These are phyloP conservation scores for Pelodiscus sinensis DNA, from an alignment of 2,113 vertebrate genomes.

Conservation along the genomic window DNA sequence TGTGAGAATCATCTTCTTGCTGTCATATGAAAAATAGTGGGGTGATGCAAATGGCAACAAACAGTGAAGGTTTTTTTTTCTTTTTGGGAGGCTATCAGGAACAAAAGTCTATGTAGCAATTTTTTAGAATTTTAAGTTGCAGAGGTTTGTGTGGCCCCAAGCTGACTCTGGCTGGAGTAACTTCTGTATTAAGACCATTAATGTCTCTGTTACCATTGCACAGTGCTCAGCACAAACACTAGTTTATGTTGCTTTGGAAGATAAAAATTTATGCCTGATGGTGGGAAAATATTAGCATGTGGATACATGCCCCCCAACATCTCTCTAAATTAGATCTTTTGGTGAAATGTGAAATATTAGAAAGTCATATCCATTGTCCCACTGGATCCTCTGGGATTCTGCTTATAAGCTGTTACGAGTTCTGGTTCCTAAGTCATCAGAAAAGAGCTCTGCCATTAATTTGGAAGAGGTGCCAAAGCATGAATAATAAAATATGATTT, in stretches of 20 bases:
- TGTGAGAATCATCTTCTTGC: not conserved
- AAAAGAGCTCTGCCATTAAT: not conserved
- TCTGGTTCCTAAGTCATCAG: not conserved
- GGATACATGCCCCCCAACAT: not conserved
- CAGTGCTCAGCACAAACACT: not conserved
- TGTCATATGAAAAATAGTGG: not conserved
- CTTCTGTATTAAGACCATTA: not conserved
- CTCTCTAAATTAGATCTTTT: not conserved
- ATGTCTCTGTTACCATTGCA: not conserved
- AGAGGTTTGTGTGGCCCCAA: not conserved
- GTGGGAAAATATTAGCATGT: not conserved
- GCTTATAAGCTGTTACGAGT: not conserved
- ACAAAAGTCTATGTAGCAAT: not conserved
- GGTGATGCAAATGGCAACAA: not conserved
- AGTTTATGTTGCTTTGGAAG: not conserved
- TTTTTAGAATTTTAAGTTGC: not conserved
- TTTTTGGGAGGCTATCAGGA: not conserved
- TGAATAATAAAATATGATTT: not conserved
- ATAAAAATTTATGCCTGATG: not conserved
- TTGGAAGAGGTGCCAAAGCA: not conserved
- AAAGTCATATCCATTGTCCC: not conserved
- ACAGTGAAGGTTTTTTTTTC: slow-evolving; percentile 16
- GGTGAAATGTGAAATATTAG: not conserved
- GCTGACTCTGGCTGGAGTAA: not conserved
- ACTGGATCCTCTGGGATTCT: not conserved